Evolutionary conservation across 37 sponge, comb jelly and placozoan species (phyloP).

Genomic region (Bolinopsis microptera): DNA sequence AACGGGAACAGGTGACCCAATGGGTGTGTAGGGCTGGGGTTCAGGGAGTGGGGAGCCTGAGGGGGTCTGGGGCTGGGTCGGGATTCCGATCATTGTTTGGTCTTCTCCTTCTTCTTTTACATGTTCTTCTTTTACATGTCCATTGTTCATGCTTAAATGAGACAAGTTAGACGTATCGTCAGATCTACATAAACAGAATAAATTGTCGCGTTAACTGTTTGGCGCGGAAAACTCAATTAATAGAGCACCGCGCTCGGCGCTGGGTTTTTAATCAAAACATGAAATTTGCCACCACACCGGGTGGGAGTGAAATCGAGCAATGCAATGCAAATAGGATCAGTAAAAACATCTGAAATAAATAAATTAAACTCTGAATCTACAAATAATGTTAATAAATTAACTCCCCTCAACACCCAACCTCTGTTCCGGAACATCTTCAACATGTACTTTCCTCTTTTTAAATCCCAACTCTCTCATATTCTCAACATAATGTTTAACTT

Average conservation of each 20-base stretch:
- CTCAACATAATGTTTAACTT: background rate
- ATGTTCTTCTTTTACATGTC: background rate
- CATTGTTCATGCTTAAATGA: background rate
- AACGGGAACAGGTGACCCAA: background rate
- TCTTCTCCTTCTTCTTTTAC: background rate
- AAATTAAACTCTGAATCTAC: too few species aligned
- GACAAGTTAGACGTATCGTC: background rate
- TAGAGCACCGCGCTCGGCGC: too few species aligned
- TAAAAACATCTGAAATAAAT: too few species aligned
- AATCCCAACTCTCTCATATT: background rate
- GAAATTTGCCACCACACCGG: too few species aligned
- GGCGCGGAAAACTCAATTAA: too few species aligned
- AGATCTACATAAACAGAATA: background rate
- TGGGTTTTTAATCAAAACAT: too few species aligned
- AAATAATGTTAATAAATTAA: too few species aligned
- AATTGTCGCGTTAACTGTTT: too few species aligned
- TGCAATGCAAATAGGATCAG: too few species aligned
- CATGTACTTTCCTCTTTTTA: background rate
- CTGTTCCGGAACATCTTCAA: too few species aligned
- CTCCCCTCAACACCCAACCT: too few species aligned
- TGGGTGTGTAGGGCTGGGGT: background rate
- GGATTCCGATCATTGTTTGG: background rate
- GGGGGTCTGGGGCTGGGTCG: background rate
- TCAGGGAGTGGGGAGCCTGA: background rate
- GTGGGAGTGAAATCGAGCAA: too few species aligned